These are phyloP conservation scores for Camponotus vicinus DNA, from an alignment of 1,140 invertebrate species.

Conservation along the genomic window DNA sequence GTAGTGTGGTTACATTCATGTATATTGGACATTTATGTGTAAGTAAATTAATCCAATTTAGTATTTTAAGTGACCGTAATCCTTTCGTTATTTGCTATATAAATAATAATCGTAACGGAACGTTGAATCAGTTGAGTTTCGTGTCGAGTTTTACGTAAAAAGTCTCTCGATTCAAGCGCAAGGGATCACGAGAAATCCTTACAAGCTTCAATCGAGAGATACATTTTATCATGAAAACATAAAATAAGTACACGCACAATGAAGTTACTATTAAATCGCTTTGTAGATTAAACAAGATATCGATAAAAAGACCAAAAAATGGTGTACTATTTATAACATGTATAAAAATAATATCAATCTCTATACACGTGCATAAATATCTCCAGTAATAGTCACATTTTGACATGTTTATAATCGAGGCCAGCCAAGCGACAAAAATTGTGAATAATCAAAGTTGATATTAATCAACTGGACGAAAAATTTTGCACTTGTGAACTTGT, in stretches of 20 bases:
- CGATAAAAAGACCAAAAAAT: constrained; percentile 48
- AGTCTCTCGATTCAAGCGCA: constrained; percentile 26
- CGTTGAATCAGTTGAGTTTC: constrained; percentile 77
- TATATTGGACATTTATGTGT: constrained; percentile 85
- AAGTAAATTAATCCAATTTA: constrained; percentile 84
- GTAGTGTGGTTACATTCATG: constrained; percentile 84
- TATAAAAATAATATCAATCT: constrained; percentile 42
- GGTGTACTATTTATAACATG: constrained; percentile 40
- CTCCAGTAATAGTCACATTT: constrained; percentile 21
- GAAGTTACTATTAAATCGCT: constrained; percentile 45
- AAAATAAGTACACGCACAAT: constrained; percentile 35
- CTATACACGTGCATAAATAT: constrained; percentile 28
- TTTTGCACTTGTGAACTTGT: neutral
- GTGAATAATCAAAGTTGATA: neutral
- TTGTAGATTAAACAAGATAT: constrained; percentile 39
- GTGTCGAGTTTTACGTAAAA: constrained; percentile 28
- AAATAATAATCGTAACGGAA: constrained; percentile 58
- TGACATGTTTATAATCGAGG: neutral
- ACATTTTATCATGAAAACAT: neutral
- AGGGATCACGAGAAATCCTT: constrained; percentile 4
- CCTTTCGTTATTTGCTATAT: constrained; percentile 70
- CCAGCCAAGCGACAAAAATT: neutral
- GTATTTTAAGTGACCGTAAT: constrained; percentile 76
- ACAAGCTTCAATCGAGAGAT: neutral
- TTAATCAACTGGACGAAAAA: neutral